These are phyloP conservation scores for Sarcophaga bullata DNA, from an alignment of 1,140 invertebrate genomes.

Conservation along the genomic window DNA sequence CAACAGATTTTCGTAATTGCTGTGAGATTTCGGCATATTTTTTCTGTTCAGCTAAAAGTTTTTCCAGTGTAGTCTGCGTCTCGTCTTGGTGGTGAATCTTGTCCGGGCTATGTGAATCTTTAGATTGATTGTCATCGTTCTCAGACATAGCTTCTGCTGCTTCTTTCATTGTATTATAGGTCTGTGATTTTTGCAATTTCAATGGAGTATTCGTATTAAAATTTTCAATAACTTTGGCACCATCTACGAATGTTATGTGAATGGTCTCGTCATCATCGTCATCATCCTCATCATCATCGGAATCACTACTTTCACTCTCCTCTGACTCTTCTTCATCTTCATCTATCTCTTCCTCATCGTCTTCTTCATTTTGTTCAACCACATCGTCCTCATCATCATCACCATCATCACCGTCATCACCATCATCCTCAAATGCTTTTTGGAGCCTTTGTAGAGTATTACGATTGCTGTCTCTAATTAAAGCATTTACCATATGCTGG, in stretches of 20 bases:
- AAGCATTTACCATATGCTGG: slow-evolving; percentile 55
- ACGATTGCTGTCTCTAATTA: slow-evolving; percentile 62
- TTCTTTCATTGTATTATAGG: slow-evolving; percentile 59
- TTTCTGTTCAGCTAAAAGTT: slow-evolving; percentile 60
- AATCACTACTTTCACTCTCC: slow-evolving; percentile 46
- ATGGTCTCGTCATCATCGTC: slow-evolving; percentile 53
- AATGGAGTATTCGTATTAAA: slow-evolving; percentile 53
- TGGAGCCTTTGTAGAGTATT: slow-evolving; percentile 55
- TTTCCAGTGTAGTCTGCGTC: slow-evolving; percentile 46
- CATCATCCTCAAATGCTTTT: background rate
- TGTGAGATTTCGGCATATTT: slow-evolving; percentile 63
- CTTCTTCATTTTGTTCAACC: slow-evolving; percentile 51
- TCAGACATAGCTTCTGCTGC: slow-evolving; percentile 30
- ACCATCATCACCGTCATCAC: slow-evolving; percentile 27
- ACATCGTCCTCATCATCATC: slow-evolving; percentile 49
- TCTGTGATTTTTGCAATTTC: slow-evolving; percentile 61
- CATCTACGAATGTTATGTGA: slow-evolving; percentile 57
- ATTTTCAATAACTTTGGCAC: slow-evolving; percentile 63
- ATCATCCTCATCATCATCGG: slow-evolving; percentile 55
- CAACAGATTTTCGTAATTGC: slow-evolving; percentile 61
- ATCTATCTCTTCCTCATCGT: slow-evolving; percentile 47
- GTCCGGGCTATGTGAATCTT: background rate
- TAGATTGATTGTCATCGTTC: background rate
- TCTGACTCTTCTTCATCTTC: slow-evolving; percentile 55
- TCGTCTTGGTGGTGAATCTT: slow-evolving; percentile 24